Evolutionary conservation across 2,113 vertebrate genomes (phyloP).

Genomic region (Dasyprocta punctata): DNA sequence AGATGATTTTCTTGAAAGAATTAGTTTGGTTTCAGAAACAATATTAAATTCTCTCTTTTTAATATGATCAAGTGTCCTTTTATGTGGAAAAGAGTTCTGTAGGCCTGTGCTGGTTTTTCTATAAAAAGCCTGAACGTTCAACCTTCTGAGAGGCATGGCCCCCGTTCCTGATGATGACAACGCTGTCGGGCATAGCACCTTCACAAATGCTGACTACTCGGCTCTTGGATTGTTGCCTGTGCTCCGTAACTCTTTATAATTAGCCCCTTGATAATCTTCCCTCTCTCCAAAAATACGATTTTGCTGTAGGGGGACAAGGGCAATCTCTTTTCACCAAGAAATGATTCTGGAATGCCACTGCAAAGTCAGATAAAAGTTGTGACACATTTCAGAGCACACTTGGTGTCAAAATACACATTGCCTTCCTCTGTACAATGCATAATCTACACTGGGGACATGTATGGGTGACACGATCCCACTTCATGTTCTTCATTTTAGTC

Average conservation of each 20-base stretch:
- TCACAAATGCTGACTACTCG: conserved; percentile 17
- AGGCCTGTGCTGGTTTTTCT: neutral
- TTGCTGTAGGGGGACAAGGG: conserved; percentile 49
- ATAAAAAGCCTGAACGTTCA: neutral
- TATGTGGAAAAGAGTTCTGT: neutral
- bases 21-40: neutral
- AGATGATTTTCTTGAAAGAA: neutral
- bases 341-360: neutral
- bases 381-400: neutral
- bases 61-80: neutral
- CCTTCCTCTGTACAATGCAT: rapidly evolving
- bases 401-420: rapidly evolving
- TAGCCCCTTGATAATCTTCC: conserved; percentile 62
- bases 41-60: neutral
- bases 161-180: neutral
- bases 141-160: neutral
- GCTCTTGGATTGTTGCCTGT: conserved; percentile 2
- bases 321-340: neutral
- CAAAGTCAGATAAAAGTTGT: neutral
- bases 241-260: conserved; percentile 59
- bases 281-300: conserved; percentile 62
- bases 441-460: rapidly evolving
- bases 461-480: rapidly evolving
- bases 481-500: neutral
- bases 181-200: neutral